phyloP scores from a whole-genome alignment of 2,113 vertebrate genomes.

The Datnioides undecimradiatus region DNA sequence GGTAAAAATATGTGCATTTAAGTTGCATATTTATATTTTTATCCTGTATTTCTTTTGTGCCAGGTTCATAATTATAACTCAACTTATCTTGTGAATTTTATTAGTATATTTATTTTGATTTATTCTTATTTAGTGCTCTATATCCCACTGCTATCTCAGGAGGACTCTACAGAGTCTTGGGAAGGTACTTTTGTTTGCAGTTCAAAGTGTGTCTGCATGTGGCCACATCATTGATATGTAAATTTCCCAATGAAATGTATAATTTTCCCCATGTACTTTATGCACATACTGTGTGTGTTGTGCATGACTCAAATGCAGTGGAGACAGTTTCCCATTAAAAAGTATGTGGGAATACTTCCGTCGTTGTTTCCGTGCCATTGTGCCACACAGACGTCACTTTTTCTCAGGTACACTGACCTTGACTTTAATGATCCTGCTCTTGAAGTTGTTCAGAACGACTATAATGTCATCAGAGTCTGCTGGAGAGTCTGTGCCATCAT shows the following conservation, averaged over 20 bases:
- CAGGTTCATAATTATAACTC: not conserved
- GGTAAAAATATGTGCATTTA: too few species aligned
- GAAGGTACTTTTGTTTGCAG: not conserved
- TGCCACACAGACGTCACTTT: not conserved
- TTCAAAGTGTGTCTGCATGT: not conserved
- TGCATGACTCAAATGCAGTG: constrained; percentile 8
- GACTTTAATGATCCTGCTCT: constrained; percentile 98
- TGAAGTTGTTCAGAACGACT: constrained; percentile 95
- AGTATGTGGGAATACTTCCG: too few species aligned
- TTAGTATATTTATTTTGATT: not conserved
- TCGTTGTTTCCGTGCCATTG: not conserved
- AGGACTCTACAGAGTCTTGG: not conserved
- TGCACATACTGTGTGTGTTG: constrained; percentile 19
- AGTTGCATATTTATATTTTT: too few species aligned
- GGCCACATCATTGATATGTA: not conserved
- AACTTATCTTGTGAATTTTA: not conserved
- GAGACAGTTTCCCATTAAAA: too few species aligned
- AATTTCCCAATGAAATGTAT: not conserved
- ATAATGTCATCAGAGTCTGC: constrained; percentile 91
- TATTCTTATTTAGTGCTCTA: not conserved
- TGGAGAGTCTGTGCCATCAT: constrained; percentile 96
- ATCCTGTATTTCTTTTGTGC: not conserved
- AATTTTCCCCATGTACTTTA: constrained; percentile 23
- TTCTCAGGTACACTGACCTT: constrained; percentile 80
- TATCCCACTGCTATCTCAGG: not conserved